Base-by-base conservation (phyloP, 2,888 invertebrate genomes). In the Lepidocyrtinus sp. region DNA sequence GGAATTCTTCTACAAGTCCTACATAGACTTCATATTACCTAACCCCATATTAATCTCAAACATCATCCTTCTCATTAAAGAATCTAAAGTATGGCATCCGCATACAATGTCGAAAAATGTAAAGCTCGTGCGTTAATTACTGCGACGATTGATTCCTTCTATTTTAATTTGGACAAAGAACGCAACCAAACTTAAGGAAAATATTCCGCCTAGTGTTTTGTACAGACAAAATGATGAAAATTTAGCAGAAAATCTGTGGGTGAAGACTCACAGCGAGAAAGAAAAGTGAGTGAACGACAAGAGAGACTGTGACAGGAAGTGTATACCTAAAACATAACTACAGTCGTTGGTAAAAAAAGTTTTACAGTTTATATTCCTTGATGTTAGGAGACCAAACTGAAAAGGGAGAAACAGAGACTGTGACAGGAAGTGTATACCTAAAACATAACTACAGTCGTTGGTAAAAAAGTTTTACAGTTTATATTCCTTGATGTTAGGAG, bases 401-500 rank as follows among this genome's bases (percentile, higher is more conserved):
- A 7, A 55, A 55, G 55, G 17, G 55, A n/a, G 55, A n/a, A 55
- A 55, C 9, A 17, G 55, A 55, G 17, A n/a, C 3, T 55, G 9
- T 55, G 55, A 55, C 55, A 55, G 55, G 55, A 55, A 55, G 55
- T 55, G 55, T 17, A 55, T 55, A 55, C 9, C 55, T 17, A 55
- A 55, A 55, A 55, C 55, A 55, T 55, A 2, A 17, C 55, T 55
- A n/a, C 55, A 55, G 55, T 55, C 55, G 55, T 55, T 55, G 55
- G 17, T n/a, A 55, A 55, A 36, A 36, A 55, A 55, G 17, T 17
- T 55, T 55, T 12, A 55, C 55, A 55, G 55, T 55, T 55, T 46
- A 15, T 19, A 9, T 62, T 50, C 26, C 73, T 46, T 67, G 68
- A 78, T 46, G 63, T 78, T 72, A 78, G 63, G 68, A 72, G n/a